These are phyloP conservation scores for Lepidonotus clava DNA, from an alignment of 2,888 invertebrate species.

Conservation along the genomic window DNA sequence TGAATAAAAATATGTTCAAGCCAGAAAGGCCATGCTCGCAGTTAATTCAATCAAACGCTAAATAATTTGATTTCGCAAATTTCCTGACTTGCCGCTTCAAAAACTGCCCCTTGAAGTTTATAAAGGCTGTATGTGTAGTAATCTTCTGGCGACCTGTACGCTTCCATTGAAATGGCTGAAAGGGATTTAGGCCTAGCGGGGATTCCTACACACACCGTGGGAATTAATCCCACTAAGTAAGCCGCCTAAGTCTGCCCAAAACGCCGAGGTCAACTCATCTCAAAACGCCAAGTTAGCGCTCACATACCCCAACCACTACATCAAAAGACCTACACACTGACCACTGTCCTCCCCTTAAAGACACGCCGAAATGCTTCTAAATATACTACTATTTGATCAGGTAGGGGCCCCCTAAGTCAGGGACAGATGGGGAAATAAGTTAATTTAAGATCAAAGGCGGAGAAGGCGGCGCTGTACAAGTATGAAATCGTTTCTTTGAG, in stretches of 20 bases:
- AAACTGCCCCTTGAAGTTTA: too few relatives aligned
- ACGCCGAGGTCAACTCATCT: conserved; percentile 8
- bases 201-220: too few relatives aligned
- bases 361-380: conserved; percentile 24
- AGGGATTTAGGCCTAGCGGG: too few relatives aligned
- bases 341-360: neutral
- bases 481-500: conserved; percentile 22
- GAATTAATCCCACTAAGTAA: conserved; percentile 27
- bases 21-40: too few relatives aligned
- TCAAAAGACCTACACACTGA: conserved; percentile 4
- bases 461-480: neutral
- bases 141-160: too few relatives aligned
- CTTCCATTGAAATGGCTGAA: too few relatives aligned
- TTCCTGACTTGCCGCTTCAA: too few relatives aligned
- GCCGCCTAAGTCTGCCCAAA: neutral
- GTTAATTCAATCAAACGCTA: too few relatives aligned
- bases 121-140: too few relatives aligned
- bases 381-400: conserved; percentile 39
- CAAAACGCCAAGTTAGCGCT: too few relatives aligned
- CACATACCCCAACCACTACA: neutral
- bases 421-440: conserved; percentile 42
- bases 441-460: conserved; percentile 36
- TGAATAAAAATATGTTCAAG: too few relatives aligned
- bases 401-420: neutral
- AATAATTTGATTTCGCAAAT: too few relatives aligned